Base-by-base conservation (phyloP, 2,888 invertebrate genomes). In the Podotricha telesiphe region DNA sequence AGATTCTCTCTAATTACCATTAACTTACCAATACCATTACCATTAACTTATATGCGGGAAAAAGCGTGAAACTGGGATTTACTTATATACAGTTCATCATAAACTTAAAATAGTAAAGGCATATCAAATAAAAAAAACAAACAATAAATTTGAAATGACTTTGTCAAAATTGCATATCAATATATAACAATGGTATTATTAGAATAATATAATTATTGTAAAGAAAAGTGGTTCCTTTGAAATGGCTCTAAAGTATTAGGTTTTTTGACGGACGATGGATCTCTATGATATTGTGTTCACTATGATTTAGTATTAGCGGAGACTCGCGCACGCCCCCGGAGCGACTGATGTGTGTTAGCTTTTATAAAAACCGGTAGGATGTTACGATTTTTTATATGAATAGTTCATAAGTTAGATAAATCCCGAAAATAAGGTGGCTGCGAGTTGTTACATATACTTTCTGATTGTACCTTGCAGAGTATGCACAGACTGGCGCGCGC, bases 291-390 rank as follows among this genome's bases (percentile, higher is more conserved):
- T 69, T 74, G 74, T 76, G 76, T 76, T 76, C 73, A 77, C 53
- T 67, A 66, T 72, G 65, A 67, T 71, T 70, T 69, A 67, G 51
- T 56, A 51, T 45, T 22, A 59, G 45, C 22, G 47, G 74, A 73
- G 64, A 51, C 59, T 66, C 77, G 73, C 78, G 66, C 79, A 84
- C 84, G 79, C 81, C 86, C 81, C 86, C 80, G 65, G 84, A 72
- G 84, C 82, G 90, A 89, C 87, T 89, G 89, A 87, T 80, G 83
- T 82, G 79, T 85, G 66, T 79, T 86, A 86, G 86, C 85, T 89
- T 89, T 87, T 88, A 73, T 85, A 76, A 80, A 77, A 77, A 74
- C 74, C 75, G 55, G 79, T 86, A 86, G 86, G 81, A 74, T 81
- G 82, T 85, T 85, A 82, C 76, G 78, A 80, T 73, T 78, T 83